Percentiles rank a stretch among this genome's conserved stretches.
phyloP scores from a whole-genome alignment of 2,797 vertebrate species.

The Gadopsis bispinosus region DNA sequence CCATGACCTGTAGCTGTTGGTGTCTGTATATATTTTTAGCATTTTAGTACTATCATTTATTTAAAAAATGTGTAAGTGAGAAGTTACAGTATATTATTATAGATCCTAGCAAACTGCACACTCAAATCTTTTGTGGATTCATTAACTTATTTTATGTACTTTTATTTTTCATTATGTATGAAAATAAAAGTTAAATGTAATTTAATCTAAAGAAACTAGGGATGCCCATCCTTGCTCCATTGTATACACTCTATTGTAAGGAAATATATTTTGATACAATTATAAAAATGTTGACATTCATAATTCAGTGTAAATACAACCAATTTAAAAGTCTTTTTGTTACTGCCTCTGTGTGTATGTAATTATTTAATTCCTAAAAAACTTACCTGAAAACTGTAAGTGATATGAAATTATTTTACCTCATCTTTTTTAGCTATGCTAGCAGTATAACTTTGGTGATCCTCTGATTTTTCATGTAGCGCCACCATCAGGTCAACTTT shows the following conservation, averaged over 20 bases:
- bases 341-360: conserved; percentile 2
- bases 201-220: conserved; percentile 4
- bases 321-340: conserved; percentile 42
- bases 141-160: conserved; percentile 7
- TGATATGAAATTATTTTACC: neutral
- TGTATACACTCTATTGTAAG: conserved; percentile 28
- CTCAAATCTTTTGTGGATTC: neutral
- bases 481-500: neutral
- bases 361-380: neutral
- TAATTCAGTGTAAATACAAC: conserved; percentile 47
- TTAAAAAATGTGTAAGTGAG: no score
- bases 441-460: neutral
- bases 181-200: conserved; percentile 2
- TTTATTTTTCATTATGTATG: neutral
- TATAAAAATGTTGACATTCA: neutral
- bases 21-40: no score
- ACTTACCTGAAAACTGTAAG: neutral
- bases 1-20: no score
- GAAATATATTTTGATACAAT: conserved; percentile 19
- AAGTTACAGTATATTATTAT: neutral
- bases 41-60: no score
- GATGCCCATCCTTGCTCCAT: neutral
- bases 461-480: neutral
- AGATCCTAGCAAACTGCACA: neutral
- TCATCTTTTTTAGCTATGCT: neutral